Evolutionary conservation across 2,888 invertebrate species (phyloP), one percentile per base, ranked within the genome.

Genomic region (Amblyjoppa proteus): DNA sequence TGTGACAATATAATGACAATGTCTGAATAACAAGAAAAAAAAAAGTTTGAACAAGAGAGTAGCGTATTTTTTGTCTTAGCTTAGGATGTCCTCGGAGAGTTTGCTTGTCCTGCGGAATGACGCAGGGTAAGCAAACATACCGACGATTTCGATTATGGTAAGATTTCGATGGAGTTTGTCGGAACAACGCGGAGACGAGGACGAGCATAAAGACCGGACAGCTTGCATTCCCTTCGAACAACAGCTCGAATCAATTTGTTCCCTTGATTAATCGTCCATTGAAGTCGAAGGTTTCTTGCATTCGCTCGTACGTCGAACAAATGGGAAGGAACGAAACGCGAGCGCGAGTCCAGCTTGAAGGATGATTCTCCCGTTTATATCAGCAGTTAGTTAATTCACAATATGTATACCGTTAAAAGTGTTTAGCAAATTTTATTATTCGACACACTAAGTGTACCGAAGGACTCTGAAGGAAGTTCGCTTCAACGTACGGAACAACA

Each of bases 191-290:
- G 41, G 41, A 41, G 11, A 41, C 41, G 41, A 3, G 41, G 41
- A 41, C 11, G 41, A 41, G 41, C 41, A 11, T 41, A 41, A 41
- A 41, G 41, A 11, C 11, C 11, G 41, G 41, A 41, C 41, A 41
- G 56, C 9, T 58, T 13, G 5, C 38, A 34, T 31, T 16, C 31
- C n/a, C 51, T 77, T 66, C 34, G 49, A 20, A 53, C 13, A 80
- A 68, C 82, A 80, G 69, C 56, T 84, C 73, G 77, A 77, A 87
- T 85, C 80, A 84, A 87, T 85, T 80, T 79, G 81, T 83, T 83
- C 71, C 58, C 76, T 79, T 86, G 84, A 86, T 87, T 87, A 85
- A 86, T 87, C 76, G 86, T 86, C 77, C 76, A 70, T 66, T 76
- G 77, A 73, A 78, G 73, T 70, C 69, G 58, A 66, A 66, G 78